These are phyloP conservation scores for Dromas ardeola DNA, from an alignment of 2,113 vertebrate genomes.

Conservation along the genomic window DNA sequence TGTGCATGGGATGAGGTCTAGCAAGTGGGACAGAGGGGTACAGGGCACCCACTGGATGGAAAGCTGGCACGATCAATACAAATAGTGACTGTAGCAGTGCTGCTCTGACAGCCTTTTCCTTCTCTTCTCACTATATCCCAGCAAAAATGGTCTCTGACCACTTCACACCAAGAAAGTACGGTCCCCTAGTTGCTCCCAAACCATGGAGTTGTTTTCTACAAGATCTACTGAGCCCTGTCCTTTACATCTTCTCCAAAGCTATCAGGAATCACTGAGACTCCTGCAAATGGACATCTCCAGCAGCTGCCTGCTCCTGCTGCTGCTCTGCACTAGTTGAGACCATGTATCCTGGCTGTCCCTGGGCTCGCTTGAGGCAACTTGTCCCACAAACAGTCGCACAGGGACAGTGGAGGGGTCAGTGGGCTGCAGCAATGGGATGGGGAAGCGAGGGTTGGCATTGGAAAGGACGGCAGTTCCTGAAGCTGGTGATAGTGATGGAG, in stretches of 20 bases:
- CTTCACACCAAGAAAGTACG: background rate
- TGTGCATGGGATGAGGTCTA: background rate
- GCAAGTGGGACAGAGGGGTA: background rate
- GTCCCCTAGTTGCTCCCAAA: background rate
- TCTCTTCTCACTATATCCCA: background rate
- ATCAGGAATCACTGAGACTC: too few relatives aligned
- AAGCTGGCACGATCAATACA: background rate
- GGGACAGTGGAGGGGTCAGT: background rate
- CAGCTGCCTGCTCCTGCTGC: background rate
- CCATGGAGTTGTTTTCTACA: background rate
- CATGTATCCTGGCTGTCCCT: background rate
- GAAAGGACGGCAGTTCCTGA: background rate
- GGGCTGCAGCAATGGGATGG: background rate
- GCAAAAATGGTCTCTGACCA: background rate
- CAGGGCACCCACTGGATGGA: background rate
- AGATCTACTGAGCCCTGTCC: background rate
- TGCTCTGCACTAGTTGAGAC: background rate
- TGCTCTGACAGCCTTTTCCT: background rate
- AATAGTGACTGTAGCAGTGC: background rate
- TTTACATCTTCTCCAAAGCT: background rate
- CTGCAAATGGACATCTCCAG: background rate
- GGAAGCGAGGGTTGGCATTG: background rate
- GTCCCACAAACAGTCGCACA: too few relatives aligned
- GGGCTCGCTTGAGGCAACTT: background rate
- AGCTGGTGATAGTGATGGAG: background rate